phyloP scores from a whole-genome alignment of 2,888 invertebrate genomes.

The Machimus atricapillus region DNA sequence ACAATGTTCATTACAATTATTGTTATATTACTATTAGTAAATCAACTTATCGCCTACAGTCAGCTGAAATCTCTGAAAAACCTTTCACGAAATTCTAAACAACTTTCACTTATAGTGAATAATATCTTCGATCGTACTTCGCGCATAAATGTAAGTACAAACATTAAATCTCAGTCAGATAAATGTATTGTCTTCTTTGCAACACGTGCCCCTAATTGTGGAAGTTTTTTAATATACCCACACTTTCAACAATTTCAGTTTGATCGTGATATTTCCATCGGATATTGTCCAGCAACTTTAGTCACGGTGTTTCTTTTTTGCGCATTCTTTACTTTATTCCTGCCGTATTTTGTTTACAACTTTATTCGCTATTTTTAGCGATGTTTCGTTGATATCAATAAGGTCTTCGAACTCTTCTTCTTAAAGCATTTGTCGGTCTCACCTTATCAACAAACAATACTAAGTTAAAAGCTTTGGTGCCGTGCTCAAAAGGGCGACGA shows the following conservation, averaged over 20 bases:
- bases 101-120: neutral
- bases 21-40: no score
- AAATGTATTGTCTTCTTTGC: neutral
- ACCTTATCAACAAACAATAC: neutral
- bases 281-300: neutral
- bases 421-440: neutral
- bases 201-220: neutral
- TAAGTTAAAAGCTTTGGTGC: neutral
- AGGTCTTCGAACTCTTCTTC: neutral
- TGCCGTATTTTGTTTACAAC: neutral
- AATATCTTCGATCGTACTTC: neutral
- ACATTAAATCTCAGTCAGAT: neutral
- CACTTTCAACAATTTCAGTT: neutral
- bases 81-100: neutral
- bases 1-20: no score
- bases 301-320: neutral
- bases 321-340: neutral
- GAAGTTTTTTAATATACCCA: neutral
- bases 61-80: neutral
- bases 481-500: neutral
- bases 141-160: neutral
- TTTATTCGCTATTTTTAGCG: neutral
- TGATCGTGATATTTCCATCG: neutral
- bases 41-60: neutral
- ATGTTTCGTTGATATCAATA: neutral